Evolutionary conservation across 1,140 invertebrate genomes (phyloP).

Genomic region (Calosoma granatense): DNA sequence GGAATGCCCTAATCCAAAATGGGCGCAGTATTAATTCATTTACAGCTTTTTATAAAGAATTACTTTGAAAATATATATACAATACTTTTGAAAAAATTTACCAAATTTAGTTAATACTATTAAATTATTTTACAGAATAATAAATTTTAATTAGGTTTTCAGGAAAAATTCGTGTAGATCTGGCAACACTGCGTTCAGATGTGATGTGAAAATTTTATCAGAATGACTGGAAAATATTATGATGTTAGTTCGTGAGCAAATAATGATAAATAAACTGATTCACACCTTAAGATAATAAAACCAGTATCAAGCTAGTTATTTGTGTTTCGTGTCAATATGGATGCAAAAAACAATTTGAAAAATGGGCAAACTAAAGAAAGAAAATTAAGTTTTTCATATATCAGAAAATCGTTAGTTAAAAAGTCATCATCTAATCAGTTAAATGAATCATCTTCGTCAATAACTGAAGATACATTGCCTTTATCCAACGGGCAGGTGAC

Average conservation of each 20-base stretch:
- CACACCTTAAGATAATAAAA: constrained; percentile 6
- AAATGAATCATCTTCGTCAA: background rate
- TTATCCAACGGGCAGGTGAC: background rate
- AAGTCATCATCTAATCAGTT: background rate
- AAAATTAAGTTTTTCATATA: background rate
- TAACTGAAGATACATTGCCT: background rate
- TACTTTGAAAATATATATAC: no score
- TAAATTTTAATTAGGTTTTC: no score
- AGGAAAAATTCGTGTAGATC: no score
- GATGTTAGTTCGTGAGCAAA: background rate
- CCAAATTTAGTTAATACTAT: no score
- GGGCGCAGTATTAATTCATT: no score
- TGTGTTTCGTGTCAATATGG: constrained; percentile 4
- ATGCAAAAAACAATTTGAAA: constrained; percentile 3
- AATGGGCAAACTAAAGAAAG: constrained; percentile 1
- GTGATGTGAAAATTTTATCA: background rate
- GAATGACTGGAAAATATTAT: constrained; percentile 3
- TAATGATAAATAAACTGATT: background rate
- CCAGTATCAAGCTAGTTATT: background rate
- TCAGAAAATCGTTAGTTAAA: background rate
- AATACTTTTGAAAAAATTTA: no score
- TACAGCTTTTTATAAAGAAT: no score
- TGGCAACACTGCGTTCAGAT: no score
- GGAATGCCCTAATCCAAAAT: no score
- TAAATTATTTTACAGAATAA: no score